Conservation (phyloP, 2,797 vertebrate genomes). For the Yasuhikotakia modesta region DNA sequence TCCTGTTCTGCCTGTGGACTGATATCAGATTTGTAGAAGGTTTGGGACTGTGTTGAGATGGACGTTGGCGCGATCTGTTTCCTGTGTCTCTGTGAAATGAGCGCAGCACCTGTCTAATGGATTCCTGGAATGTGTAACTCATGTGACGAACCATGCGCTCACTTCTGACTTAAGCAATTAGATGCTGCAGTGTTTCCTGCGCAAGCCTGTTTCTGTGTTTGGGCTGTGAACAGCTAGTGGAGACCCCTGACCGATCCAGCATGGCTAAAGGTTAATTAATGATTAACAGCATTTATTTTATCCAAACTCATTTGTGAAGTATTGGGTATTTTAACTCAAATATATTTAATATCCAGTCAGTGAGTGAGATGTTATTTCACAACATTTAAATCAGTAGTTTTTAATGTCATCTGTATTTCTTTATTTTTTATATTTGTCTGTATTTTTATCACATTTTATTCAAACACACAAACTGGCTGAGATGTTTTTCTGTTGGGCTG, state of each 20-base stretch:
- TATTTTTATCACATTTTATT: background rate
- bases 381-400: no score
- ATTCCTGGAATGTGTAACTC: slow-evolving; percentile 32
- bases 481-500: no score
- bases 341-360: no score
- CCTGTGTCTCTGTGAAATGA: background rate
- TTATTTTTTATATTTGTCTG: no score
- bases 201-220: background rate
- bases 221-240: background rate
- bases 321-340: no score
- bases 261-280: background rate
- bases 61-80: background rate
- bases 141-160: slow-evolving; percentile 23
- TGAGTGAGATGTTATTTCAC: no score
- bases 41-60: background rate
- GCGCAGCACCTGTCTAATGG: slow-evolving; percentile 9
- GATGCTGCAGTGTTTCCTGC: slow-evolving; percentile 56
- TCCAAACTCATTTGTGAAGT: no score
- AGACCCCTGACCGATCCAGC: background rate
- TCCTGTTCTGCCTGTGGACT: background rate
- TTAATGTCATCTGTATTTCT: no score
- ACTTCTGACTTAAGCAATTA: slow-evolving; percentile 35
- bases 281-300: no score
- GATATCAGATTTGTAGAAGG: background rate
- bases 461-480: no score